phyloP scores from a whole-genome alignment of 2,113 vertebrate species.

The Oxyura jamaicensis region DNA sequence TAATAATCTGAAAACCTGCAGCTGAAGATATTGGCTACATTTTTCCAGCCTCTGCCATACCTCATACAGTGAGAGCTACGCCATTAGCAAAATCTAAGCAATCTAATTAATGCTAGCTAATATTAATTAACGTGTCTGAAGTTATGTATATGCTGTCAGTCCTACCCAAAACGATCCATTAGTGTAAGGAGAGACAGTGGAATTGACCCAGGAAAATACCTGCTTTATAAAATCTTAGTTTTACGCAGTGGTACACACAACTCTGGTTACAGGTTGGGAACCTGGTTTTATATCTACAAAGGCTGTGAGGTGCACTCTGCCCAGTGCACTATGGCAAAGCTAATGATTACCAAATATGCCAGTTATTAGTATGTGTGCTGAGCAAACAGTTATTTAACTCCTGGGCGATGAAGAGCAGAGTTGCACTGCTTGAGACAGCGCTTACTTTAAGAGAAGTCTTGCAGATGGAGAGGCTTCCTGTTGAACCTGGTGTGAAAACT shows the following conservation, averaged over 20 bases:
- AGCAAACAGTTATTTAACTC: background rate
- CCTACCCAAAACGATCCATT: background rate
- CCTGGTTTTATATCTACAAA: background rate
- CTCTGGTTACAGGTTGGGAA: background rate
- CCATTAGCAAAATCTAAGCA: background rate
- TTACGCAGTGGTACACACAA: background rate
- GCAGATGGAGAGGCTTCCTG: background rate
- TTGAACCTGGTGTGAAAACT: background rate
- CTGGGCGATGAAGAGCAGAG: background rate
- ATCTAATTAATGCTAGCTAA: background rate
- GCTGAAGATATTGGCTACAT: background rate
- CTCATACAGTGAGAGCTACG: background rate
- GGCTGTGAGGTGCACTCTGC: background rate
- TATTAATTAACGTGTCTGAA: background rate
- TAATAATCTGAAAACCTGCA: background rate
- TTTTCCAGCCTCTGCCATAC: background rate
- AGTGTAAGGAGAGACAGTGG: background rate
- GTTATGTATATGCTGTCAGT: background rate
- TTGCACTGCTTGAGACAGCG: background rate
- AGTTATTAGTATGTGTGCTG: background rate
- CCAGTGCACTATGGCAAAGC: background rate
- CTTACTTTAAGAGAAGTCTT: conserved; percentile 12
- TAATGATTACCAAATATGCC: background rate
- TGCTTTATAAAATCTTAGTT: background rate
- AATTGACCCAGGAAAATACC: background rate